Evolutionary conservation across 37 sponge, comb jelly and placozoan species (phyloP), one percentile per base, ranked within the genome.

Genomic region (Geodia barretti): DNA sequence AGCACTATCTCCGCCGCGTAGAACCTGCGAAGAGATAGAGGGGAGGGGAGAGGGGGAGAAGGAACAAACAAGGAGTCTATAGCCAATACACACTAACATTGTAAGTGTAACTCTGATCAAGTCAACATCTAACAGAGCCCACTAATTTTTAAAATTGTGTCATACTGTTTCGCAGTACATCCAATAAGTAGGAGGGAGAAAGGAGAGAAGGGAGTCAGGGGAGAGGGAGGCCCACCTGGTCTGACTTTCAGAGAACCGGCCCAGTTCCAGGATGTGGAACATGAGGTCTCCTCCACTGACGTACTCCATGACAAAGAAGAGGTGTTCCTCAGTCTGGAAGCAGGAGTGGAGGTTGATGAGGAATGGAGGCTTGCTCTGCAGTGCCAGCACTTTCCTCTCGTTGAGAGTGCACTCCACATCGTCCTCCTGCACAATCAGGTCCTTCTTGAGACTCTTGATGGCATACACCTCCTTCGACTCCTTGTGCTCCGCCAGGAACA

Each of bases 271-370:
- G 74, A 97, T 97, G 70, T 97, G 97, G 80, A 92, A 97, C 97
- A 97, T 97, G 41, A 97, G 86, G 75, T 97, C 97, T 2, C 97
- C 97, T 62, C 97, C 97, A 76, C 79, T 88, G 4, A 97, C 82
- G 75, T 83, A 97, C 82, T 97, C 95, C 97, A 97, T 97, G 64
- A 97, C 97, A 89, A 97, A 97, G 79, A 91, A 97, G 40, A 97
- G 88, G 63, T 93, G 92, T 29, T 97, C 97, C 79, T 75, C 80
- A 11, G 97, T 97, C 76, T 97, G 97, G 88, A 97, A 97, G 80
- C 95, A 97, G 66, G 95, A 93, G 76, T 97, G 97, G 21, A 98
- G 83, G 47, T 62, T 73, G 1, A 96, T 95, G 43, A 93, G 92
- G 84, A 98, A 95, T 60, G 91, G 91, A 26, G 98, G 94, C 75